phyloP scores from a whole-genome alignment of 2,888 invertebrate genomes.

The Malacosoma neustria region DNA sequence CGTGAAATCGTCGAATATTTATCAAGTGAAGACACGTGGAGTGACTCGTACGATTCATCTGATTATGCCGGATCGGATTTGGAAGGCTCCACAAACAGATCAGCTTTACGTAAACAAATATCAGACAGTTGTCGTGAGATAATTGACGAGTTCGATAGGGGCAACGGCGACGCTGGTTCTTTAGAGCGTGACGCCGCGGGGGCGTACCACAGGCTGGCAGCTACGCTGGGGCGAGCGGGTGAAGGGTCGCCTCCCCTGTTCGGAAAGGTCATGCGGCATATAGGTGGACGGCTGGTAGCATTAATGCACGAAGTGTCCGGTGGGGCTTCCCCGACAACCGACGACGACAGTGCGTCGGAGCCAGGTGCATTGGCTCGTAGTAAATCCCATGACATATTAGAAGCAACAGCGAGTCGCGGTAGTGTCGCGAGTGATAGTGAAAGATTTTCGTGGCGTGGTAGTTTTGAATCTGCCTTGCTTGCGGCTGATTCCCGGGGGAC shows the following conservation, averaged over 20 bases:
- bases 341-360: constrained; percentile 83
- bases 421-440: constrained; percentile 91
- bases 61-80: constrained; percentile 93
- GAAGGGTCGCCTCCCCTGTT: constrained; percentile 87
- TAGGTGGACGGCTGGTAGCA: constrained; percentile 89
- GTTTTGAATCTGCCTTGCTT: constrained; percentile 92
- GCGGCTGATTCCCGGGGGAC: constrained; percentile 91
- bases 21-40: constrained; percentile 95
- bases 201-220: constrained; percentile 90
- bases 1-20: constrained; percentile 94
- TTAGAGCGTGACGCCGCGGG: constrained; percentile 85
- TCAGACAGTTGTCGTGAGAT: constrained; percentile 92
- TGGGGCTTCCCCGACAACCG: constrained; percentile 82
- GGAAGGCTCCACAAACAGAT: constrained; percentile 80
- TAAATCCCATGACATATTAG: constrained; percentile 87
- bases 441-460: constrained; percentile 93
- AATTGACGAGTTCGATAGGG: constrained; percentile 89
- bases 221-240: constrained; percentile 85
- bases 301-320: constrained; percentile 94
- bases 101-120: constrained; percentile 87
- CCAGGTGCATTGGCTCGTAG: constrained; percentile 82
- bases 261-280: constrained; percentile 94
- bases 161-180: constrained; percentile 71
- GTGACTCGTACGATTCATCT: constrained; percentile 93
- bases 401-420: constrained; percentile 71